Base-by-base conservation (phyloP, 2,797 vertebrate species). In the Chelidonichthys spinosus region DNA sequence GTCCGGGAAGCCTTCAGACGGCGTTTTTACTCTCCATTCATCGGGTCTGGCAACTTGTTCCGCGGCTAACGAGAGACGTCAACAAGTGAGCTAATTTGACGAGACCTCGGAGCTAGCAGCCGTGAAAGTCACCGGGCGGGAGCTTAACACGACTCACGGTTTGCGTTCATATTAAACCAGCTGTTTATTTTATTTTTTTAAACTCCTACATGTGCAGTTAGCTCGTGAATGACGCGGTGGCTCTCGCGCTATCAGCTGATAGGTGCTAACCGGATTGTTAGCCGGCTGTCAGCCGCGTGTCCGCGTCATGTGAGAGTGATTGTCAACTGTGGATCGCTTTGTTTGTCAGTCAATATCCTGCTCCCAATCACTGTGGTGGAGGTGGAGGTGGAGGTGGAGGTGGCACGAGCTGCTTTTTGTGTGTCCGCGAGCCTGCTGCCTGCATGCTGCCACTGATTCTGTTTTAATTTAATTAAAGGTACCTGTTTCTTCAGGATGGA, bases 401-500 rank as follows among this genome's bases (percentile, higher is more conserved):
- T n/a, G 18, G 36, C 50, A 5, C n/a, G 18, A 55, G 35, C 2
- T 35, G 6, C 6, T 33, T 1, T 32, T 2, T 14, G 1, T 33
- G 32, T 54, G 25, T 25, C n/a, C 47, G 9, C 9, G 47, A 10
- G n/a, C 18, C n/a, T 11, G 13, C 10, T 35, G 11, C 35, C n/a
- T 50, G 25, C 9, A 50, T 50, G 50, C 15, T 60, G 18, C 2
- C 33, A 15, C n/a, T 40, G 11, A 25, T 37, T 7, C 5, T 9
- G 13, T 15, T 42, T 44, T 32, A 32, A 14, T 33, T 11, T 8
- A 2, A n/a, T 11, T 8, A 2, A n/a, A 17, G 55, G 63, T 37
- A 1, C 10, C 2, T 70, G 43, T 74, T 32, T 63, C 6, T 74
- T 49, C 4, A 93, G 90, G 87, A 95, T 94, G 94, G 91, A 92